A percentile compares a stretch with the other conserved stretches of the same genome.
Evolutionary conservation across 2,888 invertebrate genomes (phyloP).

Genomic region (Biston stratarius): DNA sequence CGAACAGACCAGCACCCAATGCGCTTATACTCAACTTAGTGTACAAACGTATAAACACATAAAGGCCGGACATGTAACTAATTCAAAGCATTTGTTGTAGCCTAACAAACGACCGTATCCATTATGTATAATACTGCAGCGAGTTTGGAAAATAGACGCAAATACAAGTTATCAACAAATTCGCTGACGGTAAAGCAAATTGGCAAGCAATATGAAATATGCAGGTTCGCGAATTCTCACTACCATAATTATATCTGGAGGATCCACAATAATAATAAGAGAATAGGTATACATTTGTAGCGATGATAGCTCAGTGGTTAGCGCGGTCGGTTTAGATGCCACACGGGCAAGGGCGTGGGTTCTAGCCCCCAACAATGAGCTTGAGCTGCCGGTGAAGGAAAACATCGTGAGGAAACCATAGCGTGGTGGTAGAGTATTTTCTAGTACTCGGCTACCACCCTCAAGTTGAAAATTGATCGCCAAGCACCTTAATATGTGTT

Average conservation of each 20-base stretch:
- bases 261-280: no score
- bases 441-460: no score
- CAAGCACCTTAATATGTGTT: no score
- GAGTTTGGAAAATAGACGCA: slow-evolving; percentile 3
- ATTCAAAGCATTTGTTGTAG: slow-evolving; percentile 17
- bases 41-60: slow-evolving; percentile 8
- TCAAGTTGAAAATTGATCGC: no score
- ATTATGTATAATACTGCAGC: slow-evolving; percentile 10
- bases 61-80: slow-evolving; percentile 5
- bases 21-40: background rate
- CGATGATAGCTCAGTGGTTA: no score
- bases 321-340: no score
- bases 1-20: background rate
- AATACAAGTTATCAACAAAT: slow-evolving; percentile 1
- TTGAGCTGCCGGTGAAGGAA: no score
- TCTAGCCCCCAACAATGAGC: no score
- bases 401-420: no score
- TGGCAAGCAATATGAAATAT: background rate
- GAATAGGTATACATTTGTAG: no score
- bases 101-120: slow-evolving; percentile 7
- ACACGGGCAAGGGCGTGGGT: no score
- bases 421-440: no score
- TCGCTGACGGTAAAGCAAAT: background rate
- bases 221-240: background rate
- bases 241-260: background rate